Evolutionary conservation across 2,888 invertebrate species (phyloP), one percentile per base, ranked within the genome.

Genomic region (Cynaeus angustus): DNA sequence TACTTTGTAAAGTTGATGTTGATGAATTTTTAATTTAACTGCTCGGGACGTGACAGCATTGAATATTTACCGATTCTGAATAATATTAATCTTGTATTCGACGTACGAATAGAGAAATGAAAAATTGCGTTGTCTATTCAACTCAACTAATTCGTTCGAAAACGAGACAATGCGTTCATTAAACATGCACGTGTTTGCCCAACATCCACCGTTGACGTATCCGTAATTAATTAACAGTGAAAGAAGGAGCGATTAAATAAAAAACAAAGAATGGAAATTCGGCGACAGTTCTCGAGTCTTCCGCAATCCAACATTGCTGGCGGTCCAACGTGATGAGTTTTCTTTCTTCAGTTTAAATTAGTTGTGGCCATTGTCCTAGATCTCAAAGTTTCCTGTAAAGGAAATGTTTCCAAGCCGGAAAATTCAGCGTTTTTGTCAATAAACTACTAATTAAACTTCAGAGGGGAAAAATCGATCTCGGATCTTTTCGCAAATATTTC

Each of bases 351-450:
- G 28, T 64, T 67, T 56, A 58, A 67, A 61, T 70, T 70, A 66
- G 66, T 71, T 50, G 67, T 64, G 37, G 62, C 55, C 50, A 70
- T 64, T 71, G 67, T 67, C 71, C 71, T 64, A 71, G 67, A 71
- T 71, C 62, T 30, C 10, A 43, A 71, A 66, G 14, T 70, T 70
- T 64, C 28, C 59, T 59, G 43, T 53, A 9, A 53, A 37, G 43
- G 37, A 61, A 38, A 16, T 33, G 48, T 28, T 46, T 46, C 21
- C 28, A 62, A 53, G 37, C 55, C 45, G 37, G 45, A 65, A 64
- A 64, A 64, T 41, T 64, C 33, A 8, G 12, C 10, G 21, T 56
- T 66, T 46, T 66, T 55, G 37, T 66, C 61, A 28, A 69, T 66
- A 59, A 61, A 61, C 65, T 46, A 38, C 53, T 70, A 70, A 70